These are phyloP conservation scores for Escarpia spicata DNA, from an alignment of 2,888 invertebrate species.

Conservation along the genomic window DNA sequence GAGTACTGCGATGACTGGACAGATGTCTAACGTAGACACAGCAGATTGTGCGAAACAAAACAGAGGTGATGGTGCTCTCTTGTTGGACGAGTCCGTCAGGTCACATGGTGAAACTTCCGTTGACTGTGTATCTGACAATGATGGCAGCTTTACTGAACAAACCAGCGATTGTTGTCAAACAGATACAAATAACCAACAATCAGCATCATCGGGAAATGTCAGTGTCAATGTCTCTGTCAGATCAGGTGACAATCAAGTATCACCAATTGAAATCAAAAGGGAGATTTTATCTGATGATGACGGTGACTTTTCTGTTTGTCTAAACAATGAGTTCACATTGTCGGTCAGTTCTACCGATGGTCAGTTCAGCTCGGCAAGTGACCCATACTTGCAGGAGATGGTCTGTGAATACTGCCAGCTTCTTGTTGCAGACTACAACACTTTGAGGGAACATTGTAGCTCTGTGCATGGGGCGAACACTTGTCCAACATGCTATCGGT, in stretches of 20 bases:
- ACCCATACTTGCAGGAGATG: conserved; percentile 21
- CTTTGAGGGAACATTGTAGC: conserved; percentile 50
- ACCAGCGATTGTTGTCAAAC: neutral
- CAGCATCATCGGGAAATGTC: neutral
- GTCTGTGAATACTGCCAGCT: conserved; percentile 47
- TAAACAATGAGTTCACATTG: neutral
- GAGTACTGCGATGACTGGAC: neutral
- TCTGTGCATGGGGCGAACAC: conserved; percentile 47
- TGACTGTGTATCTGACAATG: neutral
- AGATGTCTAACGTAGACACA: neutral
- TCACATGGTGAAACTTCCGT: neutral
- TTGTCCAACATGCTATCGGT: conserved; percentile 49
- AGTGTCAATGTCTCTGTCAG: neutral
- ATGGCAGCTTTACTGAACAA: neutral
- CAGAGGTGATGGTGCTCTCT: neutral
- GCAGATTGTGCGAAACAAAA: neutral
- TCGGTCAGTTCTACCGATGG: neutral
- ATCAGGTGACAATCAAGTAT: neutral
- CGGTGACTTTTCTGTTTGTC: neutral
- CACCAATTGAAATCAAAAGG: neutral
- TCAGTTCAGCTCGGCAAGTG: neutral
- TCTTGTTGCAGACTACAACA: conserved; percentile 41
- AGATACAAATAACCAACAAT: neutral
- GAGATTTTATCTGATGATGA: neutral
- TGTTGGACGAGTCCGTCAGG: neutral